Conservation (phyloP, 2,888 invertebrate genomes). For the Spicauda simplicius region DNA sequence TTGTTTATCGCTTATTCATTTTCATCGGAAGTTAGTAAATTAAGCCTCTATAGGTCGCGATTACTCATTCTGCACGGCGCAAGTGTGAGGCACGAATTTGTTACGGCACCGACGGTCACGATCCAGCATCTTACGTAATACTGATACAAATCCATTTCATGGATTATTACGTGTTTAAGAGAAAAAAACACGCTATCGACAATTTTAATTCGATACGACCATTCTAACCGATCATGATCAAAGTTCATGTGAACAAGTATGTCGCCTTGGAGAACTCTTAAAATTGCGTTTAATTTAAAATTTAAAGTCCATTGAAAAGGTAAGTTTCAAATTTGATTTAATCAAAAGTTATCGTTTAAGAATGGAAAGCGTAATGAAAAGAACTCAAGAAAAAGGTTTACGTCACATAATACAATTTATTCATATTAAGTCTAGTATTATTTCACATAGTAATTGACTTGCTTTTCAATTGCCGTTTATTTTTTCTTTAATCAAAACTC, state of each 20-base stretch:
- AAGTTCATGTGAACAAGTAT: not conserved
- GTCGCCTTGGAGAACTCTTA: not conserved
- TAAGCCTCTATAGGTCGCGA: constrained; percentile 5
- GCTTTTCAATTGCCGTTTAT: not conserved
- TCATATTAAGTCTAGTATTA: not conserved
- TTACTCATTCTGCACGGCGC: constrained; percentile 36
- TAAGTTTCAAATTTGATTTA: no score
- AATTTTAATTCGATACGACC: not conserved
- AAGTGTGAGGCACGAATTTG: constrained; percentile 23
- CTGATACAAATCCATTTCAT: constrained; percentile 25
- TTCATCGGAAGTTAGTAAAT: not conserved
- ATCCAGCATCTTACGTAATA: constrained; percentile 12
- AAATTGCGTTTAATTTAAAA: not conserved
- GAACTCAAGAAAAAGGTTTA: not conserved
- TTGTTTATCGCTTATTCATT: not conserved
- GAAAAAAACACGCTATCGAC: not conserved
- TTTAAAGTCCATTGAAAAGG: no score
- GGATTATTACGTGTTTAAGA: constrained; percentile 6
- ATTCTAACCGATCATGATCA: not conserved
- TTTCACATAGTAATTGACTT: not conserved
- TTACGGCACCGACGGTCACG: constrained; percentile 20
- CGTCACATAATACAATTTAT: not conserved
- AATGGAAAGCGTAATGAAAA: not conserved
- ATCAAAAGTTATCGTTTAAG: not conserved
- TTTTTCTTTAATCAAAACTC: constrained; percentile 2